Conservation (phyloP, 1,140 invertebrate species). For the Condylostylus longicornis region DNA sequence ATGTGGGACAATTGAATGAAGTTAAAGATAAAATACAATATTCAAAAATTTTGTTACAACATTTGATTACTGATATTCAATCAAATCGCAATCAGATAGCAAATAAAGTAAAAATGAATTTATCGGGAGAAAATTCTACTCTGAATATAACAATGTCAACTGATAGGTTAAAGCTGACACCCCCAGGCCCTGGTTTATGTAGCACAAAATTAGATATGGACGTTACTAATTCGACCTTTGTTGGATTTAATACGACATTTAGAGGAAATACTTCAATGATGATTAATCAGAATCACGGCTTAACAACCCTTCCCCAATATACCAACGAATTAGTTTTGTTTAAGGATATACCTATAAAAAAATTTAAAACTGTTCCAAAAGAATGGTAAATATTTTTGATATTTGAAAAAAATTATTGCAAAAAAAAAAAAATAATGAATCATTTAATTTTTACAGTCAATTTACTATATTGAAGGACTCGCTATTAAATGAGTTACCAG, state of each 20-base stretch:
- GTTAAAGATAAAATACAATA: conserved; percentile 28
- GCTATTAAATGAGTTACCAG: too few relatives aligned
- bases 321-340: conserved; percentile 20
- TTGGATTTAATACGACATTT: conserved; percentile 10
- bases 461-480: too few relatives aligned
- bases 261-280: conserved; percentile 9
- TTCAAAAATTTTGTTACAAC: conserved; percentile 22
- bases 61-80: conserved; percentile 20
- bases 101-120: conserved; percentile 21
- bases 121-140: conserved; percentile 15
- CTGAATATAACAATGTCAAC: conserved; percentile 20
- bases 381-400: conserved; percentile 19
- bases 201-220: conserved; percentile 26
- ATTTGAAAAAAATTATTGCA: too few relatives aligned
- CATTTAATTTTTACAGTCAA: too few relatives aligned
- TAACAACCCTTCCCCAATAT: conserved; percentile 14
- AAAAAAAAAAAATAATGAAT: too few relatives aligned
- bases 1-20: conserved; percentile 23
- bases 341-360: conserved; percentile 20
- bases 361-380: conserved; percentile 15
- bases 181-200: too few relatives aligned
- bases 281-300: neutral
- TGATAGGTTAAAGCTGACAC: too few relatives aligned
- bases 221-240: conserved; percentile 12
- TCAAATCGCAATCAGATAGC: conserved; percentile 15